A percentile compares a stretch with the other conserved stretches of the same genome.
These are phyloP conservation scores for Styela plicata DNA, from an alignment of 23 tunicate species.

Conservation along the genomic window DNA sequence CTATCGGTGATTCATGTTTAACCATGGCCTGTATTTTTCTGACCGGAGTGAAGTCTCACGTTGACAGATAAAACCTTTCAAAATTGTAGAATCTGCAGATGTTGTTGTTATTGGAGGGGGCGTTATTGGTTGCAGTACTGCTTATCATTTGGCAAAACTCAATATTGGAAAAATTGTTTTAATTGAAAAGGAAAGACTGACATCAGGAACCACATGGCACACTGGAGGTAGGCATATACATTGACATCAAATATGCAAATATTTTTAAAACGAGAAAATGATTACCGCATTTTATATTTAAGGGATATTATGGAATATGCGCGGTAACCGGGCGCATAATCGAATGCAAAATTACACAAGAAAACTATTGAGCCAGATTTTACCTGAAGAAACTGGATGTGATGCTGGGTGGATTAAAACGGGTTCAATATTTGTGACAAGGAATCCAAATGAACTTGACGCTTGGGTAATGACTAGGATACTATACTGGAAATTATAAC, in stretches of 20 bases:
- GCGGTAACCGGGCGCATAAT: conserved; percentile 40
- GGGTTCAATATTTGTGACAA: conserved; percentile 40
- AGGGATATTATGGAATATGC: conserved; percentile 66
- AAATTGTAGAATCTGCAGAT: conserved; percentile 53
- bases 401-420: conserved; percentile 73
- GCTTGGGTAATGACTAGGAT: no score
- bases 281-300: no score
- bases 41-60: no score
- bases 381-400: conserved; percentile 65
- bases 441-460: conserved; percentile 27
- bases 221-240: conserved; percentile 77
- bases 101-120: conserved; percentile 86
- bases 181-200: conserved; percentile 57
- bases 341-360: conserved; percentile 67
- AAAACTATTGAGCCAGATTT: conserved; percentile 42
- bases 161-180: conserved; percentile 56
- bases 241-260: no score
- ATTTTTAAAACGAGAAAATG: no score
- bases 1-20: no score
- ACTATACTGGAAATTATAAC: no score
- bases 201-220: conserved; percentile 88
- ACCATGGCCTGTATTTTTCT: no score
- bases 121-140: conserved; percentile 74
- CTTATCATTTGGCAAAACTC: conserved; percentile 68
- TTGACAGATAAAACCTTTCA: no score